These are phyloP conservation scores for Rousettus leschenaultii DNA, from an alignment of 2,113 vertebrate species.

Conservation along the genomic window DNA sequence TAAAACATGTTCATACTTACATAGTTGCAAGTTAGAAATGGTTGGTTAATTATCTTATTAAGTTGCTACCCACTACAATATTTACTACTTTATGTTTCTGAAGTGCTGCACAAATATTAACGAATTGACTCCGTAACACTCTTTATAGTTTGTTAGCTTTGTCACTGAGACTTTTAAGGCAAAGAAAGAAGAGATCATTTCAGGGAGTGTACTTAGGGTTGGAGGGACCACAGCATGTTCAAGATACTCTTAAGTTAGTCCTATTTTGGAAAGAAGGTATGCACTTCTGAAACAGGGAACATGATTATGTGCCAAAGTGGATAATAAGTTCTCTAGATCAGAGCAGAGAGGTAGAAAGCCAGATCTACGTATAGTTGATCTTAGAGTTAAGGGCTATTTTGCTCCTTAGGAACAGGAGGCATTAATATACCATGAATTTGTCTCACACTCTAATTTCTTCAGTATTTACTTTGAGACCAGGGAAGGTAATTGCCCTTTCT, in stretches of 20 bases:
- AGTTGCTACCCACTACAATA: slow-evolving; percentile 32
- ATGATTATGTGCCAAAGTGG: not conserved
- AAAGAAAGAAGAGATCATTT: not conserved
- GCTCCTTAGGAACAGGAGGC: not conserved
- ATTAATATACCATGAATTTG: not conserved
- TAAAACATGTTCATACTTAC: slow-evolving; percentile 73
- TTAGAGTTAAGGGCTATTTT: not conserved
- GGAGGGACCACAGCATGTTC: not conserved
- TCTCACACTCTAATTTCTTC: not conserved
- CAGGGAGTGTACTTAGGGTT: not conserved
- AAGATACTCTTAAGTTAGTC: not conserved
- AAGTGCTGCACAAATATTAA: slow-evolving; percentile 25
- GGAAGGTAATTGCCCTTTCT: not conserved
- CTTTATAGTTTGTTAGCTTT: not conserved
- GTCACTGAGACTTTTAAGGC: not conserved
- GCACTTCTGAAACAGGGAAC: not conserved
- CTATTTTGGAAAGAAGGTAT: not conserved
- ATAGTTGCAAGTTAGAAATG: slow-evolving; percentile 54
- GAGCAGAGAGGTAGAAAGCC: not conserved
- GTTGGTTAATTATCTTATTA: slow-evolving; percentile 56
- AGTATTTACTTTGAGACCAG: not conserved
- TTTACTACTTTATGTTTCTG: slow-evolving; percentile 5
- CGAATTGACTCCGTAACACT: not conserved
- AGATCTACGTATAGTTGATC: not conserved
- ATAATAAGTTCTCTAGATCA: not conserved